These are phyloP conservation scores for Gymnodraco acuticeps DNA, from an alignment of 2,797 vertebrate genomes.

Conservation along the genomic window DNA sequence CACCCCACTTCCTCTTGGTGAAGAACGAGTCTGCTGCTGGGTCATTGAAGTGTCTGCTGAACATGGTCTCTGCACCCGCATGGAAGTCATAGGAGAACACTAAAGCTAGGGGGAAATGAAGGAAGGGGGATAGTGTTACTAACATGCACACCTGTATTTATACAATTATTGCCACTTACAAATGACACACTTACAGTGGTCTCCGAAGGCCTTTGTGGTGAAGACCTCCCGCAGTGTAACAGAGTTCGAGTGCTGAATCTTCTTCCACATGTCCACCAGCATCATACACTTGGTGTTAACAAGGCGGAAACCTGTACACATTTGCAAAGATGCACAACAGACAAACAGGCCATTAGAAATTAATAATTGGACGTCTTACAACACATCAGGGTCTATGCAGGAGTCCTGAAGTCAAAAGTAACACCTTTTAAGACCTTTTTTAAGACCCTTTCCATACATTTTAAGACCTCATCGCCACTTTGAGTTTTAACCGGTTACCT, in stretches of 20 bases:
- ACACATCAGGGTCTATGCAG: no score
- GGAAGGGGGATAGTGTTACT: background rate
- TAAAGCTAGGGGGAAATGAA: slow-evolving; percentile 86
- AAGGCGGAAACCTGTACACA: slow-evolving; percentile 92
- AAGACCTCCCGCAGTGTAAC: slow-evolving; percentile 98
- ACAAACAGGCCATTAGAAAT: background rate
- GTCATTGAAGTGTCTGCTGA: slow-evolving; percentile 98
- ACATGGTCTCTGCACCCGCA: slow-evolving; percentile 98
- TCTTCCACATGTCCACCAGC: slow-evolving; percentile 99
- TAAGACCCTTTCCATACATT: no score
- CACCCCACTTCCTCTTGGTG: slow-evolving; percentile 99
- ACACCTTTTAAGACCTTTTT: no score
- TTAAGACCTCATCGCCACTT: no score
- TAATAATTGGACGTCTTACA: background rate
- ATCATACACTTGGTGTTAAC: slow-evolving; percentile 99
- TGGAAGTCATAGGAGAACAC: slow-evolving; percentile 99
- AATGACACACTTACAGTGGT: slow-evolving; percentile 91
- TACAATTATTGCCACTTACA: no score
- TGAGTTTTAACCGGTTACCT: no score
- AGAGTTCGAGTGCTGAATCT: slow-evolving; percentile 98
- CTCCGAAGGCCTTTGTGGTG: slow-evolving; percentile 99
- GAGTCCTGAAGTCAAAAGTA: no score
- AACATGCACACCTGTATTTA: background rate
- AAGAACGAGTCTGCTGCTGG: slow-evolving; percentile 97
- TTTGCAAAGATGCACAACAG: slow-evolving; percentile 14